Evolutionary conservation across 1,140 invertebrate genomes (phyloP).

Genomic region (Halesus radiatus): DNA sequence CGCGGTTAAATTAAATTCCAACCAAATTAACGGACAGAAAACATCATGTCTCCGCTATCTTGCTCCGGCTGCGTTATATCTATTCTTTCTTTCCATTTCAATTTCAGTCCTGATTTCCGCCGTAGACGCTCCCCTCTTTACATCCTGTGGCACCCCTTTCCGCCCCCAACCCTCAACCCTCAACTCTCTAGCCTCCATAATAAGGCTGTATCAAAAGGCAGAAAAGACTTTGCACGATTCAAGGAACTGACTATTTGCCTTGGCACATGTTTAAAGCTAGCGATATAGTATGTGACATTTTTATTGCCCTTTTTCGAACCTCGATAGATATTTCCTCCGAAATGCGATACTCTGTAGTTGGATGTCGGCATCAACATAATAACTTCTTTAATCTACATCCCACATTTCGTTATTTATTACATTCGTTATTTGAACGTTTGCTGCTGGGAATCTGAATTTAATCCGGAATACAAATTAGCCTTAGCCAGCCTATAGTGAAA

Average conservation of each 20-base stretch:
- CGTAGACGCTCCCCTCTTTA: constrained; percentile 43
- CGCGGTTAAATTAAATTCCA: constrained; percentile 47
- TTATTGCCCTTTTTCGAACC: constrained; percentile 10
- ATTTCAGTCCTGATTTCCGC: constrained; percentile 55
- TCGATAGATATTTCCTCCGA: too few species aligned
- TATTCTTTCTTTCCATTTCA: constrained; percentile 51
- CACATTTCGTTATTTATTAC: too few species aligned
- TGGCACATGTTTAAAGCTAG: constrained; percentile 32
- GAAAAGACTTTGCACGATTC: constrained; percentile 12
- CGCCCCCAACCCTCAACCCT: background rate
- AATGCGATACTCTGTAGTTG: too few species aligned
- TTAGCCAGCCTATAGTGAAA: background rate
- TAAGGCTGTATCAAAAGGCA: constrained; percentile 46
- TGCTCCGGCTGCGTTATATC: background rate
- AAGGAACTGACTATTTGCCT: constrained; percentile 1
- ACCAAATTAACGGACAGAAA: constrained; percentile 52
- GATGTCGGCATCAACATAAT: too few species aligned
- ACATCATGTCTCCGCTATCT: constrained; percentile 36
- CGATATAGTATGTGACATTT: constrained; percentile 29
- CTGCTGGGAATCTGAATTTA: background rate
- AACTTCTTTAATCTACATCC: too few species aligned
- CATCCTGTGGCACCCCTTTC: constrained; percentile 35
- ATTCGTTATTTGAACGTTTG: too few species aligned
- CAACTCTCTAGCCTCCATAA: constrained; percentile 22
- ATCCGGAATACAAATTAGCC: background rate